A percentile compares a stretch with the other conserved stretches of the same genome.
These are phyloP conservation scores for Megaceryle alcyon DNA, from an alignment of 2,797 vertebrate species.

Conservation along the genomic window DNA sequence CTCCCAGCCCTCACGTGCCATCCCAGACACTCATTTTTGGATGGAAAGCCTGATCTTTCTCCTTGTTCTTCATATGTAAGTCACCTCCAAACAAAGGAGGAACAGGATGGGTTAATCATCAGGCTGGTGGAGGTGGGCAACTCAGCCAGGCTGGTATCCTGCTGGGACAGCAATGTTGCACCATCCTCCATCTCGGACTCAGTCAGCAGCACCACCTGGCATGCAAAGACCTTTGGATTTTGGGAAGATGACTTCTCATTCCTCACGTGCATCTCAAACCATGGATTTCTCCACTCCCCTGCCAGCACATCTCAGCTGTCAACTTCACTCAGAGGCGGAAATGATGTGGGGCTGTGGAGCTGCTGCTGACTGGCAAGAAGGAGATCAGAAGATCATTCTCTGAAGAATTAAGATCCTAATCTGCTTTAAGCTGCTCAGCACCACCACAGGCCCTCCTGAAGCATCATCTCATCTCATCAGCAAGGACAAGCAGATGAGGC, in stretches of 20 bases:
- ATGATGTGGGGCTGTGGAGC: not conserved
- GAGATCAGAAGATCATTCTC: conserved; percentile 57
- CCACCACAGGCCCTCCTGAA: not conserved
- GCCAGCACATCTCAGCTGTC: not conserved
- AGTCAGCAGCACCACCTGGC: fast-evolving
- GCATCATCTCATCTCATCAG: not conserved
- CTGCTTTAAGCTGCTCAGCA: conserved; percentile 11
- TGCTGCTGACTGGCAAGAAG: not conserved
- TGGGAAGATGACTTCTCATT: not conserved
- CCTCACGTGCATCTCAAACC: not conserved
- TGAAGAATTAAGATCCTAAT: conserved; percentile 50
- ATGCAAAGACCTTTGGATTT: fast-evolving
- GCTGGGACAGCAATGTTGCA: not conserved
- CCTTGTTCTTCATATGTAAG: not conserved
- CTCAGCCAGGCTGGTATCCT: not conserved
- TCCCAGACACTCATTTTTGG: not conserved
- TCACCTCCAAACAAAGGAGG: not conserved
- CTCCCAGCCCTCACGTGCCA: not conserved
- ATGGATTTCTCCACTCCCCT: fast-evolving
- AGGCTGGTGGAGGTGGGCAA: not conserved
- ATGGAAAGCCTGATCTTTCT: not conserved
- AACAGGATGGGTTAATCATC: not conserved
- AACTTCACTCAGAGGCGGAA: not conserved
- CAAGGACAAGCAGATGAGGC: conserved; percentile 17
- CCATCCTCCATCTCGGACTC: fast-evolving